phyloP scores from a whole-genome alignment of 23 tunicate genomes.

The Halocynthia roretzi region DNA sequence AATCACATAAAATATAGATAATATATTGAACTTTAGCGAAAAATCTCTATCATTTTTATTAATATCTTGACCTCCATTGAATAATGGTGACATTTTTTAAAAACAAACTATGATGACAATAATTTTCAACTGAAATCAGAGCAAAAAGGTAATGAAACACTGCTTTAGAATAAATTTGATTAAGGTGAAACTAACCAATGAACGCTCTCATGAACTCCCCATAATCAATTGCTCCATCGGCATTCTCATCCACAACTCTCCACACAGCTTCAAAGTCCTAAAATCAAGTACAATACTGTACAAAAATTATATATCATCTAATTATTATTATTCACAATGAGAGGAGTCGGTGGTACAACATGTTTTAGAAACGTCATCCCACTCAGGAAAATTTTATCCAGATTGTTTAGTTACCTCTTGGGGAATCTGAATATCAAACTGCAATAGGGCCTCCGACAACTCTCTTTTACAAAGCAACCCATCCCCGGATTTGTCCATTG shows the following conservation, averaged over 20 bases:
- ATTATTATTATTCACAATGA: background rate
- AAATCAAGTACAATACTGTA: background rate
- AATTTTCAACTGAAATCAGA: too few relatives aligned
- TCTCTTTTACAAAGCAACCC: slow-evolving; percentile 64
- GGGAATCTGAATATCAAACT: slow-evolving; percentile 55
- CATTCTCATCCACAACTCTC: slow-evolving; percentile 89
- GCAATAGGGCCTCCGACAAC: slow-evolving; percentile 44
- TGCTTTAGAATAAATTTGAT: too few relatives aligned
- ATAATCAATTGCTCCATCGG: slow-evolving; percentile 81
- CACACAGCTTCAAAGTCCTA: slow-evolving; percentile 88
- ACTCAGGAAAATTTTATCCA: background rate
- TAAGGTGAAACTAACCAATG: slow-evolving; percentile 41
- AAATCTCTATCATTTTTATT: too few relatives aligned
- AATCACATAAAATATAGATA: background rate
- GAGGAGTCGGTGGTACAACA: background rate
- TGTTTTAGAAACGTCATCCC: background rate
- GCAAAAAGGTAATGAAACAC: too few relatives aligned
- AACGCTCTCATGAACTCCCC: slow-evolving; percentile 94
- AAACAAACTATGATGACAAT: too few relatives aligned
- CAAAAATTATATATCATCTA: background rate
- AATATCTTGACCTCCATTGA: too few relatives aligned
- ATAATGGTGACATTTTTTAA: too few relatives aligned
- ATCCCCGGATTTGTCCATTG: slow-evolving; percentile 68
- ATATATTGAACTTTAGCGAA: too few relatives aligned
- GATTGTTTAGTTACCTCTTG: slow-evolving; percentile 23